Evolutionary conservation across 1,140 invertebrate species (phyloP).

Genomic region (Antheraea mylitta): DNA sequence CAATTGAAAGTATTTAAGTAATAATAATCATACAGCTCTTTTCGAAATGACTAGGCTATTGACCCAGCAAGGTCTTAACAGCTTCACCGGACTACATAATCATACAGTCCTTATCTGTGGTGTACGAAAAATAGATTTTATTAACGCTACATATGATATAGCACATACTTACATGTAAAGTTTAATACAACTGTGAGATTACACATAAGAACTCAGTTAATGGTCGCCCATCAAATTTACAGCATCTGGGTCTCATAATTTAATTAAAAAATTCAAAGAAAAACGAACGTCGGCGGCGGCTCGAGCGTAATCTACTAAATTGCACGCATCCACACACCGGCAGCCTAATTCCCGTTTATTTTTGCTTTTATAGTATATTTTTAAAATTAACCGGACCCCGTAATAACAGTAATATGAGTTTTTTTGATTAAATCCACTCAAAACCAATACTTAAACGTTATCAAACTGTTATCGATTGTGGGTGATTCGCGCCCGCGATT

Average conservation of each 20-base stretch:
- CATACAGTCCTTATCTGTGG: too few relatives aligned
- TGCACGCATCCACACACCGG: constrained; percentile 48
- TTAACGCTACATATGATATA: too few relatives aligned
- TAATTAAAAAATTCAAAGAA: constrained; percentile 78
- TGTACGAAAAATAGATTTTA: too few relatives aligned
- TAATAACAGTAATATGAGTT: constrained; percentile 64
- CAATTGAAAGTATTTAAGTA: too few relatives aligned
- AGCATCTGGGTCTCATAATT: constrained; percentile 71
- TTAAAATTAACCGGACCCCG: constrained; percentile 56
- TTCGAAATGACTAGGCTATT: too few relatives aligned
- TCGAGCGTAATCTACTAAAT: constrained; percentile 66
- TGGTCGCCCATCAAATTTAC: constrained; percentile 42
- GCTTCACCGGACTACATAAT: too few relatives aligned
- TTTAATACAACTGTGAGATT: constrained; percentile 20
- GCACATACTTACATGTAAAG: background rate
- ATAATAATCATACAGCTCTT: too few relatives aligned
- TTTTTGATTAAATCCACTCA: constrained; percentile 72
- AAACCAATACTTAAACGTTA: constrained; percentile 73
- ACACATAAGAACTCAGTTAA: constrained; percentile 26
- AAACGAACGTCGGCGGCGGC: constrained; percentile 49
- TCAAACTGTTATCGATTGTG: constrained; percentile 41
- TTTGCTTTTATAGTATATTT: constrained; percentile 46
- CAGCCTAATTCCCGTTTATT: constrained; percentile 63
- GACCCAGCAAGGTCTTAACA: too few relatives aligned
- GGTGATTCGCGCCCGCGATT: constrained; percentile 38